Conservation (phyloP, 2,888 invertebrate species). For the Diadegma fenestrale region DNA sequence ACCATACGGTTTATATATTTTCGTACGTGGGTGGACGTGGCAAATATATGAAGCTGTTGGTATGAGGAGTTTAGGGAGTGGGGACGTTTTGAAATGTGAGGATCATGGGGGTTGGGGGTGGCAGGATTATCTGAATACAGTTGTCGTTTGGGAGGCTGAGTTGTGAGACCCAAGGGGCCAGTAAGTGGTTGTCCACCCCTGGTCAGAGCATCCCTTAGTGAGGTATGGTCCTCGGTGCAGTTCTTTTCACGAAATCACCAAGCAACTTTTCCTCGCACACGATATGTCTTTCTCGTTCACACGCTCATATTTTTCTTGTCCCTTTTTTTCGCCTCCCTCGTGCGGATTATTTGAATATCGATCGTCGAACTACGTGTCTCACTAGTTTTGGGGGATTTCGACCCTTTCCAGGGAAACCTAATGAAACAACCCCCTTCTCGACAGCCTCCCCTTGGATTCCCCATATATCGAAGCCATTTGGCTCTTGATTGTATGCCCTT, state of each 20-base stretch:
- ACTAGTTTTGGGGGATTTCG: slow-evolving; percentile 39
- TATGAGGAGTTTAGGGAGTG: slow-evolving; percentile 23
- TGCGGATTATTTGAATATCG: slow-evolving; percentile 82
- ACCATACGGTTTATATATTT: slow-evolving; percentile 18
- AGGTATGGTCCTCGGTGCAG: slow-evolving; percentile 83
- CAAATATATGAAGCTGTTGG: slow-evolving; percentile 13
- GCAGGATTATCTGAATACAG: slow-evolving; percentile 84
- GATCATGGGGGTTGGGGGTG: slow-evolving; percentile 71
- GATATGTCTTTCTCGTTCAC: slow-evolving; percentile 34
- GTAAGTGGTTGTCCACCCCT: slow-evolving; percentile 77
- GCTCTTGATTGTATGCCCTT: slow-evolving; percentile 71
- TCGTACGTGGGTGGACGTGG: neutral
- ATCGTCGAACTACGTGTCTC: slow-evolving; percentile 36
- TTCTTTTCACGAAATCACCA: slow-evolving; percentile 77
- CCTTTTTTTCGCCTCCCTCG: slow-evolving; percentile 43
- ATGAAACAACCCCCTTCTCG: slow-evolving; percentile 16
- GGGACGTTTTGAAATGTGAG: slow-evolving; percentile 48
- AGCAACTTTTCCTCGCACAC: slow-evolving; percentile 23
- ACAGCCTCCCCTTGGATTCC: neutral
- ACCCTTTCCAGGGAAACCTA: slow-evolving; percentile 44
- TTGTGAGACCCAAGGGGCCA: slow-evolving; percentile 82
- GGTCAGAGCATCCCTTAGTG: slow-evolving; percentile 74
- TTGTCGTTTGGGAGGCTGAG: slow-evolving; percentile 79
- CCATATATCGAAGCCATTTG: slow-evolving; percentile 63
- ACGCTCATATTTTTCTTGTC: slow-evolving; percentile 39